Conservation (phyloP, 1,140 invertebrate genomes). For the Scaptomyza hsui region DNA sequence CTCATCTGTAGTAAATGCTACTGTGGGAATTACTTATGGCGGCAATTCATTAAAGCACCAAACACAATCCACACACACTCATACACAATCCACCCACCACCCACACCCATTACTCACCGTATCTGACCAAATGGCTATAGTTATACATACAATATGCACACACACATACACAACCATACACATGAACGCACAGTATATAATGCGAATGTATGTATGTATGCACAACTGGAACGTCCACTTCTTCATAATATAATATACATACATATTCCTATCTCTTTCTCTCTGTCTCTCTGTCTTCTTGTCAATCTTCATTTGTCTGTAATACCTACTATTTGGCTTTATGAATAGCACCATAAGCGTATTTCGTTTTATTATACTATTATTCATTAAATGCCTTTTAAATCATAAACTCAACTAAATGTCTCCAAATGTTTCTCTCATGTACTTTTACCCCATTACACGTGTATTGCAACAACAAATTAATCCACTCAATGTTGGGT, state of each 20-base stretch:
- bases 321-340: conserved; percentile 18
- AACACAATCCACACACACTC: conserved; percentile 23
- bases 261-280: neutral
- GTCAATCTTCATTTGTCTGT: conserved; percentile 33
- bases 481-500: conserved; percentile 19
- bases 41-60: conserved; percentile 51
- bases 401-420: conserved; percentile 55
- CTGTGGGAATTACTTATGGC: conserved; percentile 49
- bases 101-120: conserved; percentile 25
- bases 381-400: conserved; percentile 13
- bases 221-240: conserved; percentile 35
- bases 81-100: conserved; percentile 23
- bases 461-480: conserved; percentile 31
- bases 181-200: conserved; percentile 40
- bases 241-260: conserved; percentile 2
- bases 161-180: conserved; percentile 9
- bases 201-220: conserved; percentile 45
- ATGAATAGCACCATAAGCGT: conserved; percentile 16
- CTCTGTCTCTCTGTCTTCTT: conserved; percentile 14
- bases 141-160: conserved; percentile 22
- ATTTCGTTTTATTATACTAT: conserved; percentile 24
- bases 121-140: conserved; percentile 38
- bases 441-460: neutral
- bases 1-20: conserved; percentile 25
- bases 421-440: conserved; percentile 35